Percentiles rank a stretch among this genome's conserved stretches.
Evolutionary conservation across 92 coral and sea anemone genomes (phyloP).

Genomic region (Micromussa lordhowensis): DNA sequence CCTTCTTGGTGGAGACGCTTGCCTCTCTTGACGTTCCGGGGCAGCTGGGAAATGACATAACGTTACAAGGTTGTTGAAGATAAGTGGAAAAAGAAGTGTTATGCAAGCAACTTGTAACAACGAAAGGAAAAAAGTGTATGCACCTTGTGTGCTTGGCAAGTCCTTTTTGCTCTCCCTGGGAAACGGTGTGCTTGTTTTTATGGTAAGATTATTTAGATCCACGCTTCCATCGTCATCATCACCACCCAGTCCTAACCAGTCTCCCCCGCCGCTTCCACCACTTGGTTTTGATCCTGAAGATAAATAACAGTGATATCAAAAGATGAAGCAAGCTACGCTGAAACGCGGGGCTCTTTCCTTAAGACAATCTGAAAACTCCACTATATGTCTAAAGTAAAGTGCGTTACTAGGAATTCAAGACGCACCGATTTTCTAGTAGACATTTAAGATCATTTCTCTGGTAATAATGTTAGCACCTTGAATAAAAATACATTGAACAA

Average conservation of each 20-base stretch:
- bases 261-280: conserved; percentile 64
- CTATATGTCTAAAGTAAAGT: too few relatives aligned
- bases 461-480: too few relatives aligned
- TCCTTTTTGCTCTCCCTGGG: conserved; percentile 18
- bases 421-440: too few relatives aligned
- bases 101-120: background rate
- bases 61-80: background rate
- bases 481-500: too few relatives aligned
- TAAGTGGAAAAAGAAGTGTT: background rate
- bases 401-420: too few relatives aligned
- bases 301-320: background rate
- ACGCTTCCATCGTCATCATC: conserved; percentile 41
- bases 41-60: conserved; percentile 10
- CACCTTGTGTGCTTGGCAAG: conserved; percentile 28
- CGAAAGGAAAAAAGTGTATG: background rate
- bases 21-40: conserved; percentile 40
- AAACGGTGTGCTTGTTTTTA: conserved; percentile 22
- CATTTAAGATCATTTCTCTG: too few relatives aligned
- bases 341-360: background rate
- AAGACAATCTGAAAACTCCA: too few relatives aligned
- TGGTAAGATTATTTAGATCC: conserved; percentile 28
- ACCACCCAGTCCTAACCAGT: conserved; percentile 95
- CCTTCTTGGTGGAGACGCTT: conserved; percentile 54
- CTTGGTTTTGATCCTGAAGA: conserved; percentile 64
- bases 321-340: background rate